Evolutionary conservation across 2,113 vertebrate species (phyloP).

Genomic region (Onychorhynchus coronatus): DNA sequence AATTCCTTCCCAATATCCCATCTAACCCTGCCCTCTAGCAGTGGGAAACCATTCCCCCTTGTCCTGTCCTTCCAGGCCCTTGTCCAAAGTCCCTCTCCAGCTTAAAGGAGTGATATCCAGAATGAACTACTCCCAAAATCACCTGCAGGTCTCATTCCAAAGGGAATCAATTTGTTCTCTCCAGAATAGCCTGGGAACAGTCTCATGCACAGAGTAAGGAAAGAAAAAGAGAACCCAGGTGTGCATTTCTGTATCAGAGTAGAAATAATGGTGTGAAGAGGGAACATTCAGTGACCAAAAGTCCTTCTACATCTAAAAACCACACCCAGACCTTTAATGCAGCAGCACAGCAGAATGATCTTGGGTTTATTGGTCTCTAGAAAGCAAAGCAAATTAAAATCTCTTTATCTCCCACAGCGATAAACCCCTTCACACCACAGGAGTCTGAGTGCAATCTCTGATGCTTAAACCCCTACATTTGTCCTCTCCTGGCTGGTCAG

Average conservation of each 20-base stretch:
- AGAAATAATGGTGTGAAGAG: background rate
- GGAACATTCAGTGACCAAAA: background rate
- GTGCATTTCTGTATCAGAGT: background rate
- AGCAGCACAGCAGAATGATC: background rate
- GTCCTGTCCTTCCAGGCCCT: background rate
- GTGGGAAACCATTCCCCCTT: background rate
- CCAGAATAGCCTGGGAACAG: background rate
- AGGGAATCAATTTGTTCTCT: background rate
- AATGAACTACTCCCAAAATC: background rate
- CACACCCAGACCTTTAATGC: fast-evolving
- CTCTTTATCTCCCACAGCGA: background rate
- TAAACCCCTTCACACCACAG: background rate
- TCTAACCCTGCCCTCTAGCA: background rate
- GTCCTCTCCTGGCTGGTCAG: background rate
- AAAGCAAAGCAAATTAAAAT: background rate
- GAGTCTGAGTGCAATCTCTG: background rate
- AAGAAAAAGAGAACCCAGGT: background rate
- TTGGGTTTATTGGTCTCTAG: background rate
- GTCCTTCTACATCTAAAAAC: background rate
- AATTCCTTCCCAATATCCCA: background rate
- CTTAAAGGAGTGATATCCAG: background rate
- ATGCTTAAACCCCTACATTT: background rate
- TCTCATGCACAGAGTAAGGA: fast-evolving
- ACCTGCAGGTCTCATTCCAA: background rate
- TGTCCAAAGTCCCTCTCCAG: background rate